phyloP scores from a whole-genome alignment of 1,140 invertebrate genomes.

The Holotrichia oblita region DNA sequence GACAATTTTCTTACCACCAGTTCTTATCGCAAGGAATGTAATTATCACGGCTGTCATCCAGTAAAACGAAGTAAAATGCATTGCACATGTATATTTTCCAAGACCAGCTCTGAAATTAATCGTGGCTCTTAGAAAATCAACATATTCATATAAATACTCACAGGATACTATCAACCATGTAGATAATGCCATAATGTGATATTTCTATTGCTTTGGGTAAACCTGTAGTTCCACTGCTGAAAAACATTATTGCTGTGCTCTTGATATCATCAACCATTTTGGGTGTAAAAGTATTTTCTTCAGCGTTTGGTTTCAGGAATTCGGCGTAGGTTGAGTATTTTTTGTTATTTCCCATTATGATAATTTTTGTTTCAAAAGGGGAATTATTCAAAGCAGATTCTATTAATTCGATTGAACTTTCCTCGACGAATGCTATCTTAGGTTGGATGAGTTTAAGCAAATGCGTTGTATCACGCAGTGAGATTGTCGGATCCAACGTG shows the following conservation, averaged over 20 bases:
- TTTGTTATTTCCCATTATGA: constrained; percentile 54
- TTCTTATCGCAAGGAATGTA: not conserved
- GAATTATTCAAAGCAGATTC: constrained; percentile 45
- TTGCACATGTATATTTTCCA: not conserved
- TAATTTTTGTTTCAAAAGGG: constrained; percentile 49
- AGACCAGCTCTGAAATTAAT: not conserved
- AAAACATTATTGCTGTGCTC: constrained; percentile 55
- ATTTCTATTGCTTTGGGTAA: constrained; percentile 73
- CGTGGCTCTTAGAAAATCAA: not conserved
- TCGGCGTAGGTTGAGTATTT: constrained; percentile 45
- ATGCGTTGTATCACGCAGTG: constrained; percentile 46
- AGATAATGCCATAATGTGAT: not conserved
- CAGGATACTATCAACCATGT: not conserved
- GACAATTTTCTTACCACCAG: constrained; percentile 7
- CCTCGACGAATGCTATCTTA: constrained; percentile 58
- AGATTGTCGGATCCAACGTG: constrained; percentile 43
- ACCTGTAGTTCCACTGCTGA: constrained; percentile 76
- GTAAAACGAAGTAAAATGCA: constrained; percentile 14
- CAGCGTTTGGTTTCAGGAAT: constrained; percentile 49
- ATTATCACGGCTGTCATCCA: constrained; percentile 7
- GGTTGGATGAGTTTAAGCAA: constrained; percentile 58
- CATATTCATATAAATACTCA: not conserved
- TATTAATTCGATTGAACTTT: constrained; percentile 47
- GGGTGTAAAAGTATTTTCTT: constrained; percentile 17
- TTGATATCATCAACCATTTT: constrained; percentile 36